Evolutionary conservation across 2,797 vertebrate genomes (phyloP), one percentile per base, ranked within the genome.

Genomic region (Tympanoctomys barrerae): DNA sequence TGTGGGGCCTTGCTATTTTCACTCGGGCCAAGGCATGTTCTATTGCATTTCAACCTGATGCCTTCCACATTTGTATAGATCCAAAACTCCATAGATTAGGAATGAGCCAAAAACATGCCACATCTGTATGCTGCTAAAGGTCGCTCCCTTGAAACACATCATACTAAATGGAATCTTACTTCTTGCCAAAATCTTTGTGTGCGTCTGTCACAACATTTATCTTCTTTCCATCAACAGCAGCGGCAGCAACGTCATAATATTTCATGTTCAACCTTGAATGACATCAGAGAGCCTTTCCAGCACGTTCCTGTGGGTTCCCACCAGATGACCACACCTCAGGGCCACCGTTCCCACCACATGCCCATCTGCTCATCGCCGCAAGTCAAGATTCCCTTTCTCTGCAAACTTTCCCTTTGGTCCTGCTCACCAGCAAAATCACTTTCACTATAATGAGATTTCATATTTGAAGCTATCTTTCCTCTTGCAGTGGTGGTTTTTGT

Each of bases 151-250:
- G 78, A 93, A 93, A 96, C 86, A 82, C 87, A 83, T 98, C 96
- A 97, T 97, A 97, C 89, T 31, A 90, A 97, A 95, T 94, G 97
- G 97, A 97, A 97, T 97, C 94, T 89, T 77, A 86, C 49, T 96
- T 96, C 95, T 95, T 96, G 96, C 97, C 96, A 97, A 96, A 96
- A 96, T 82, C 64, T 57, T 88, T 96, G 96, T 89, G 93, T 95
- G 94, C 21, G n/a, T 95, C 96, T 96, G 89, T 96, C 96, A 94
- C 95, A 92, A 79, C 92, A 90, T 97, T 94, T 83, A 77, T 96
- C 90, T 97, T 95, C 88, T 66, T 94, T 93, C 96, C 78, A 95
- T 96, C 97, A 95, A 94, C 92, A 86, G 81, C 85, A 96, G 68
- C 7, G 54, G 61, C 89, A 93, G 36, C 89, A 94, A 28, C 78